phyloP scores from a whole-genome alignment of 1,140 invertebrate genomes.

The Leptonema lineaticorne region DNA sequence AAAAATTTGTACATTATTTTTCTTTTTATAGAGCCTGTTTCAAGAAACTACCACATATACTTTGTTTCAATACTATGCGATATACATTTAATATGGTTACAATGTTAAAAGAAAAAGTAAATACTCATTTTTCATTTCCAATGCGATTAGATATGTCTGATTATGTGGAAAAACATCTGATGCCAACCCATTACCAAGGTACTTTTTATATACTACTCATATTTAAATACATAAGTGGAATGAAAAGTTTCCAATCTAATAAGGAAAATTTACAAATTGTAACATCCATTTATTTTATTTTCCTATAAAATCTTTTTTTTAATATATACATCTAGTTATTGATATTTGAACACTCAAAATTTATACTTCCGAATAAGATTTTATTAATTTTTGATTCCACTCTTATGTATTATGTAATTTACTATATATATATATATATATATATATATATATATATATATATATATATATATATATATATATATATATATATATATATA shows the following conservation, averaged over 20 bases:
- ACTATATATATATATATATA: not conserved
- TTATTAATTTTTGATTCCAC: no score
- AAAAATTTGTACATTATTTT: constrained; percentile 22
- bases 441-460: no score
- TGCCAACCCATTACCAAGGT: constrained; percentile 82
- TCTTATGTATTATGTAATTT: no score
- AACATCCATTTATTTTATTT: no score
- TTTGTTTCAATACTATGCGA: constrained; percentile 97
- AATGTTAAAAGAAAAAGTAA: constrained; percentile 96
- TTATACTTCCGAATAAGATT: no score
- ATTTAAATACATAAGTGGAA: not conserved
- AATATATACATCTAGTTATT: no score
- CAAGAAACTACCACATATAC: constrained; percentile 87
- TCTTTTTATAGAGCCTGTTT: constrained; percentile 79
- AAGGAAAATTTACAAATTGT: no score
- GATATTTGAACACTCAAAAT: no score
- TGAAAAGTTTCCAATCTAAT: no score
- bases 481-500: no score
- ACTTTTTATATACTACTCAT: constrained; percentile 6
- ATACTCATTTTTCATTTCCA: constrained; percentile 97
- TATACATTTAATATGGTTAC: constrained; percentile 98
- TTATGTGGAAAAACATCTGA: constrained; percentile 91
- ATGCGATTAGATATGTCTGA: constrained; percentile 89
- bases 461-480: no score
- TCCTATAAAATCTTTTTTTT: not conserved